Base-by-base conservation (phyloP, 2,113 vertebrate genomes). In the Ceyx margarethae region DNA sequence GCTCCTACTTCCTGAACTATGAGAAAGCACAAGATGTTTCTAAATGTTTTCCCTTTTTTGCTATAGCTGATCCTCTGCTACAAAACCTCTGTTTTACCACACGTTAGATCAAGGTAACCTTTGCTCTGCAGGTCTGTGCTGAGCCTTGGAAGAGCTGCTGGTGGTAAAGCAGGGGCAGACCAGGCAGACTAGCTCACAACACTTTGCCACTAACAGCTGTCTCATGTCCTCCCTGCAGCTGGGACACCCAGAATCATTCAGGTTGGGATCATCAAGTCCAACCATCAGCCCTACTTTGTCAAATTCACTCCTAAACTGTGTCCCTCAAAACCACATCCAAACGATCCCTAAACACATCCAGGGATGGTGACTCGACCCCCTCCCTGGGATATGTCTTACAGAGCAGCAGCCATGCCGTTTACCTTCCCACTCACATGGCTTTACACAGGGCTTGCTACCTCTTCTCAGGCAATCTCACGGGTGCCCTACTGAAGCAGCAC, bases 391-490 rank as follows among this genome's bases (percentile, higher is more conserved):
- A 37, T 37, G 37, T 33, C 69, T 7, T 1, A 8, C n/a, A 22
- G 33, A 35, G 62, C 10, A 6, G 8, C 75, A 8, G 62, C 37
- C 45, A 5, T 11, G 7, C 29, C 42, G 7, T 40, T 72, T 16
- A 10, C 79, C 60, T 33, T 57, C 62, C 54, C 20, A 0, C 53
- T 33, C 85, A 1, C 57, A 0, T 3, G 0, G 60, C 64, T 67
- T 40, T 8, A 29, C 3, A 1, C 0, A 10, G 64, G 1, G 14
- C 10, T 11, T 2, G 14, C 11, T 13, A 6, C 79, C 67, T n/a
- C 35, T 48, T 4, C 54, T 8, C n/a, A 2, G 61, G 68, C 1
- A 7, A 14, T 1, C 20, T n/a, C 51, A 10, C 1, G 12, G 37
- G 28, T 6, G 57, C 43, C 31, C 54, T 5, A 5, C 31, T 6